Percentiles rank a stretch among this genome's conserved stretches.
phyloP scores from a whole-genome alignment of 2,113 vertebrate species.

The Chamaetylas fuelleborni region DNA sequence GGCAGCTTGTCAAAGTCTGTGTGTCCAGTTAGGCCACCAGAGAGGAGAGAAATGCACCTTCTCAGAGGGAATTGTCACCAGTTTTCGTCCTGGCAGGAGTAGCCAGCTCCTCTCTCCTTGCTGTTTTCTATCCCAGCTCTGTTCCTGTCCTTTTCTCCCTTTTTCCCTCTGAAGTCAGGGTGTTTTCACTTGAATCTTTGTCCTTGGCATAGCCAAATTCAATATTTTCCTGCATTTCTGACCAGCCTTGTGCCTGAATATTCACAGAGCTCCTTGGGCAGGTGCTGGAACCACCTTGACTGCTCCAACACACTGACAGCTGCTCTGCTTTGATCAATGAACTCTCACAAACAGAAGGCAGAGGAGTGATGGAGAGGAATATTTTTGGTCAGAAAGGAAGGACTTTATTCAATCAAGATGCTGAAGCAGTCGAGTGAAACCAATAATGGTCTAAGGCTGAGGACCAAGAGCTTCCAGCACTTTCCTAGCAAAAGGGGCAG shows the following conservation, averaged over 20 bases:
- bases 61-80: neutral
- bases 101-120: neutral
- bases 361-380: neutral
- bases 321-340: slow-evolving; percentile 31
- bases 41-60: neutral
- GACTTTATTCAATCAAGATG: neutral
- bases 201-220: neutral
- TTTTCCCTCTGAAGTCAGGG: neutral
- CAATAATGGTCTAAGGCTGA: neutral
- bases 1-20: neutral
- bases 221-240: neutral
- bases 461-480: neutral
- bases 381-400: neutral
- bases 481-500: neutral
- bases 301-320: neutral
- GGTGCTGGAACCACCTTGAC: neutral
- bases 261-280: neutral
- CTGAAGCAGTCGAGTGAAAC: neutral
- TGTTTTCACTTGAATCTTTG: neutral
- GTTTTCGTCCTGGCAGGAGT: neutral
- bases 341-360: neutral
- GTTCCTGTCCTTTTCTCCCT: neutral
- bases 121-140: neutral
- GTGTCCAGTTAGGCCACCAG: neutral
- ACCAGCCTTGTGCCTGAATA: neutral